Conservation (phyloP, 2,888 invertebrate species). For the Argynnis bischoffii region DNA sequence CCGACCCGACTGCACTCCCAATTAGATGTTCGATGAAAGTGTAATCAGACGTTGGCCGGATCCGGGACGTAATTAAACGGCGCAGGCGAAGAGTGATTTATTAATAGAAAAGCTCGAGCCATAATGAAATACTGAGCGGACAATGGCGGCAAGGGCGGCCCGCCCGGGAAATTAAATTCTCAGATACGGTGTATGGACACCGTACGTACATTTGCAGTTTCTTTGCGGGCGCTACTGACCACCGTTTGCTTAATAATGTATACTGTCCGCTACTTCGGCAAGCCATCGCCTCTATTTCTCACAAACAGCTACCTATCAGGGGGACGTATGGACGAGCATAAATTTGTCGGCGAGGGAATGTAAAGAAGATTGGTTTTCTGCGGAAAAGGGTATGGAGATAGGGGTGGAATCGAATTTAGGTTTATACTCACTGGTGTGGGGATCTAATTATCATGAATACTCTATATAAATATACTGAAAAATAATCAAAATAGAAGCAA, state of each 20-base stretch:
- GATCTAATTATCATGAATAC: slow-evolving; percentile 25
- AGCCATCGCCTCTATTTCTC: slow-evolving; percentile 44
- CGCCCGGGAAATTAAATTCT: slow-evolving; percentile 80
- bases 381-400: slow-evolving; percentile 68
- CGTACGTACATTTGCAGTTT: slow-evolving; percentile 65
- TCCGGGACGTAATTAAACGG: slow-evolving; percentile 81
- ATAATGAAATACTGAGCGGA: slow-evolving; percentile 82
- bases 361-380: slow-evolving; percentile 80
- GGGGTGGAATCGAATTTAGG: slow-evolving; percentile 80
- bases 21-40: slow-evolving; percentile 83
- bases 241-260: slow-evolving; percentile 69
- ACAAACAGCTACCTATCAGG: slow-evolving; percentile 56
- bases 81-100: slow-evolving; percentile 81
- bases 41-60: slow-evolving; percentile 80
- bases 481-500: too few species aligned
- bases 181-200: slow-evolving; percentile 59
- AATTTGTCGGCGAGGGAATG: slow-evolving; percentile 80
- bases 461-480: too few species aligned
- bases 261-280: slow-evolving; percentile 41
- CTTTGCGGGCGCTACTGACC: slow-evolving; percentile 61
- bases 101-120: slow-evolving; percentile 82
- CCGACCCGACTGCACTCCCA: slow-evolving; percentile 74
- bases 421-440: slow-evolving; percentile 64
- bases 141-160: slow-evolving; percentile 76
- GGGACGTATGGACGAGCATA: slow-evolving; percentile 76